Conservation (phyloP, 2,797 vertebrate genomes). For the Acrossocheilus fasciatus region DNA sequence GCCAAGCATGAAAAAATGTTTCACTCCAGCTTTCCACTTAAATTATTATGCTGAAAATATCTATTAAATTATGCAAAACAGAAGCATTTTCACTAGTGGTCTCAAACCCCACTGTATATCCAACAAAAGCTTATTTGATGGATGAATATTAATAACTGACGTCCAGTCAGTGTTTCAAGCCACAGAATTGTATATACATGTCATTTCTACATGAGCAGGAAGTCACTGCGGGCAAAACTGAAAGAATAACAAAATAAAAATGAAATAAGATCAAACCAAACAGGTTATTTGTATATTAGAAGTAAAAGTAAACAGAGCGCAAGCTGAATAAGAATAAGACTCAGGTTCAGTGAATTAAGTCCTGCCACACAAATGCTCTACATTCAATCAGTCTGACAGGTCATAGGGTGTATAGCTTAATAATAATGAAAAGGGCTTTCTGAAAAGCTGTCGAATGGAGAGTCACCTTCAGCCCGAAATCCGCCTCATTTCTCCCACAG, state of each 20-base stretch:
- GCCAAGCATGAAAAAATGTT: neutral
- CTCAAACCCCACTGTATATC: neutral
- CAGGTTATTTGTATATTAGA: neutral
- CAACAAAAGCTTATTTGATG: neutral
- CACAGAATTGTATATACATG: conserved; percentile 2
- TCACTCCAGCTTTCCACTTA: neutral
- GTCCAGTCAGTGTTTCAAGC: neutral
- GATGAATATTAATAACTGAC: neutral
- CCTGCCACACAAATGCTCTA: neutral
- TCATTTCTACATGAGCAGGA: conserved; percentile 8
- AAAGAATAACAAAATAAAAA: neutral
- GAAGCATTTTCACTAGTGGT: neutral
- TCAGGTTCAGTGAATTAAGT: conserved; percentile 8
- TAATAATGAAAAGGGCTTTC: conserved; percentile 29
- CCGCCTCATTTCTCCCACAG: conserved; percentile 1
- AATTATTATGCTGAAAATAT: neutral
- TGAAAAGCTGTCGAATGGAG: neutral
- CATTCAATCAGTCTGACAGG: conserved; percentile 34
- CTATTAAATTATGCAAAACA: neutral
- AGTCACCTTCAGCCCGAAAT: neutral
- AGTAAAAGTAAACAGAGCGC: neutral
- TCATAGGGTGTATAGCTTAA: conserved; percentile 24
- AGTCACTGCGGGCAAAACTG: neutral
- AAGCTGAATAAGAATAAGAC: conserved; percentile 24
- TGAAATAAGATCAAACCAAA: neutral